Evolutionary conservation across 37 sponge, comb jelly and placozoan species (phyloP).

Genomic region (Oscarella lobularis): DNA sequence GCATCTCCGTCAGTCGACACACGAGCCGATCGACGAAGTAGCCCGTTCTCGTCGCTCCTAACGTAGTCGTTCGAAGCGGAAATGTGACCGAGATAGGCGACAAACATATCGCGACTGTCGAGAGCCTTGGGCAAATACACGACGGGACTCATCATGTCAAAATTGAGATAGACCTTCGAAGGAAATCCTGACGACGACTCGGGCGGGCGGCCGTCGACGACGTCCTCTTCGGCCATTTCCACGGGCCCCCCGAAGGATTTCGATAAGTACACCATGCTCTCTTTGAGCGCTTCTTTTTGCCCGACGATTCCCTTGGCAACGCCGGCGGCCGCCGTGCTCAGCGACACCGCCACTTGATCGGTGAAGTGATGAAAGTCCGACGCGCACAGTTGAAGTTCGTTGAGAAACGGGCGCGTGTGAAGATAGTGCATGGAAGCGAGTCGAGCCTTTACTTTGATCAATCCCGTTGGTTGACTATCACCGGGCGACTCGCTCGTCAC

Average conservation of each 20-base stretch:
- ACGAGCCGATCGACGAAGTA: background rate
- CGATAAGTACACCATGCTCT: conserved; percentile 23
- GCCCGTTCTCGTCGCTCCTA: background rate
- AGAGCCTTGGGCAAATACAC: conserved; percentile 41
- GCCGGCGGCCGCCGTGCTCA: conserved; percentile 63
- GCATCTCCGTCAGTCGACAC: background rate
- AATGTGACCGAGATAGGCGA: conserved; percentile 73
- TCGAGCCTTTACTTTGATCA: conserved; percentile 10
- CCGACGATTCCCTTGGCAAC: conserved; percentile 71
- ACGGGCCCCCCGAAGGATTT: conserved; percentile 19
- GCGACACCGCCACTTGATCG: conserved; percentile 15
- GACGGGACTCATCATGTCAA: conserved; percentile 48
- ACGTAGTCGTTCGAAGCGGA: conserved; percentile 36
- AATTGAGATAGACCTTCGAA: conserved; percentile 9
- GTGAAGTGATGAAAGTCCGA: conserved; percentile 45
- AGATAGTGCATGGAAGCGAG: conserved; percentile 73
- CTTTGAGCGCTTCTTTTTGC: conserved; percentile 20
- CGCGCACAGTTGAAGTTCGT: conserved; percentile 54
- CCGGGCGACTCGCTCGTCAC: background rate
- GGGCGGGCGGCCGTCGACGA: background rate
- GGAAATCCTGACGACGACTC: background rate
- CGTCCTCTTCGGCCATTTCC: too few relatives aligned
- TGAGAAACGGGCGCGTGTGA: conserved; percentile 58
- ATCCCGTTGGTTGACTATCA: background rate
- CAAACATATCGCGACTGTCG: conserved; percentile 22